Evolutionary conservation across 2,888 invertebrate species (phyloP).

Genomic region (Archaeoteleia sp.): DNA sequence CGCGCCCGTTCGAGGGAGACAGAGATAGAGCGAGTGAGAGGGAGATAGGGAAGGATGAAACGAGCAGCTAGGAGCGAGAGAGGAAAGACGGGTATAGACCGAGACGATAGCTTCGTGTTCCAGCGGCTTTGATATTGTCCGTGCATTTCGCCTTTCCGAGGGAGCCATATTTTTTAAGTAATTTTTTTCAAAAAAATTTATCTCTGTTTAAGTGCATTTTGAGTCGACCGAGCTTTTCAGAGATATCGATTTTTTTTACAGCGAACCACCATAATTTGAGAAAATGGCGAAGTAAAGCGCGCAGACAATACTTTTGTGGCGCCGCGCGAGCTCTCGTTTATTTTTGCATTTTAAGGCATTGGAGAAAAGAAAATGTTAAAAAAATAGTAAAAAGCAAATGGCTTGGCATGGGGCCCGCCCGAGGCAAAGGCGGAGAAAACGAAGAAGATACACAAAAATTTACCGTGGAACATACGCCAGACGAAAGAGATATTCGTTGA

Average conservation of each 20-base stretch:
- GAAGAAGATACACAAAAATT: constrained; percentile 68
- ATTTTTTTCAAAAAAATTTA: constrained; percentile 57
- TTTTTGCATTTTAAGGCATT: constrained; percentile 73
- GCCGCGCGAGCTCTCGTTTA: constrained; percentile 65
- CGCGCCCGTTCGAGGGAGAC: constrained; percentile 39
- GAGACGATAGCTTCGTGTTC: constrained; percentile 70
- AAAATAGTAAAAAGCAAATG: constrained; percentile 66
- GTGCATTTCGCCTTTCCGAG: constrained; percentile 33
- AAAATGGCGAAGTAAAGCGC: constrained; percentile 51
- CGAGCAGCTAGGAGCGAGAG: constrained; percentile 19
- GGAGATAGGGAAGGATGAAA: constrained; percentile 19
- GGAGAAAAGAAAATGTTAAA: constrained; percentile 73
- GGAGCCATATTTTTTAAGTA: constrained; percentile 53
- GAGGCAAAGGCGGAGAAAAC: constrained; percentile 56
- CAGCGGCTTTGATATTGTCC: constrained; percentile 64
- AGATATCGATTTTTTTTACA: constrained; percentile 67
- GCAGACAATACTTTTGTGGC: constrained; percentile 54
- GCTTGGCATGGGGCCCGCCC: constrained; percentile 66
- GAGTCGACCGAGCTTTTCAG: constrained; percentile 49
- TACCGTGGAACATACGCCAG: constrained; percentile 67
- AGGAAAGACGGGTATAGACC: constrained; percentile 45
- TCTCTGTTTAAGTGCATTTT: constrained; percentile 60
- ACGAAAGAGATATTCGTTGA: constrained; percentile 63
- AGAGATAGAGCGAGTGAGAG: constrained; percentile 5
- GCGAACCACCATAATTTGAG: constrained; percentile 46